These are phyloP conservation scores for Meta bourneti DNA, from an alignment of 2,888 invertebrate genomes.

Conservation along the genomic window DNA sequence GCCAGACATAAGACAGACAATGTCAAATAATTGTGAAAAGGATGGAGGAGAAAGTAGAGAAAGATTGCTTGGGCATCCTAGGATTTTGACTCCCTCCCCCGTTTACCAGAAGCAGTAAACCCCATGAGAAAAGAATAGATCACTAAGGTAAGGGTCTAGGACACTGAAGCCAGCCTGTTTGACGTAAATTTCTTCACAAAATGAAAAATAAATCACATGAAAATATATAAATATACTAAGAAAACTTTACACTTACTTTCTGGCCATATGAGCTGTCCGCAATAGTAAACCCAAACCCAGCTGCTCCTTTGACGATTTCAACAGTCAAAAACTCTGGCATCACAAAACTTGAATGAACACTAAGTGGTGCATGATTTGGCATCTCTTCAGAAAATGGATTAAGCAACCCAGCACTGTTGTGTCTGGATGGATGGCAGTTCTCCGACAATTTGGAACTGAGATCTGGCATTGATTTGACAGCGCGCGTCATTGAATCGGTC, in stretches of 20 bases:
- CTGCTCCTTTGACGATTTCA: slow-evolving; percentile 89
- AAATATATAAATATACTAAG: no score
- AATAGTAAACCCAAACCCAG: slow-evolving; percentile 99
- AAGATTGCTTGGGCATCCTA: no score
- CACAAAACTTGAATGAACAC: slow-evolving; percentile 76
- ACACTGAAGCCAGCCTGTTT: no score
- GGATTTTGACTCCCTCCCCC: no score
- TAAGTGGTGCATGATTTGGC: slow-evolving; percentile 60
- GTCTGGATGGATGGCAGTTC: slow-evolving; percentile 49
- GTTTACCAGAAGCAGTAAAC: no score
- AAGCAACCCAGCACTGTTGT: slow-evolving; percentile 71
- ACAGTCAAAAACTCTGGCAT: slow-evolving; percentile 84
- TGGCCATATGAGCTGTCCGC: slow-evolving; percentile 98
- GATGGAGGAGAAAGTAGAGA: no score
- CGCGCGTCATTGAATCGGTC: slow-evolving; percentile 71
- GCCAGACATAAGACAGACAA: no score
- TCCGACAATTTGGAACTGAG: slow-evolving; percentile 80
- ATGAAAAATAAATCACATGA: no score
- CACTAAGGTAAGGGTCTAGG: no score
- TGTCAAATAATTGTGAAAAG: no score
- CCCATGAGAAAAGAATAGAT: no score
- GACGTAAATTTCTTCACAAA: no score
- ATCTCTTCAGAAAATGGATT: slow-evolving; percentile 66
- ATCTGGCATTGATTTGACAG: slow-evolving; percentile 84
- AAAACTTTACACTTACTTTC: slow-evolving; percentile 84